Conservation (phyloP, 2,113 vertebrate genomes). For the Saguinus imperator region DNA sequence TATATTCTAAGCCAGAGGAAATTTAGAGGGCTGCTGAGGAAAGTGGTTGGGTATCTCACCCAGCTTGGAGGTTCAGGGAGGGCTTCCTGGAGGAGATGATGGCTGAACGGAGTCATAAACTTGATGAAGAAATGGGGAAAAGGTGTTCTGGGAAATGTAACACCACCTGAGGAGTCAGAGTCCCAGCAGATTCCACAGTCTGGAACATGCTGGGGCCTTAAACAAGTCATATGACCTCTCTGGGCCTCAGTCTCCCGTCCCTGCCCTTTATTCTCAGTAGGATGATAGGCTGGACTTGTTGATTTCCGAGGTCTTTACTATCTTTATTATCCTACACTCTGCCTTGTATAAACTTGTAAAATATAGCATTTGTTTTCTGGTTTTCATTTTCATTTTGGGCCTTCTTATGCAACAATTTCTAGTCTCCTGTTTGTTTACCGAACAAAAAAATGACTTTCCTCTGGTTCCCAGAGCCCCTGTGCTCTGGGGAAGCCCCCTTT, state of each 20-base stretch:
- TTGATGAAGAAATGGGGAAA: neutral
- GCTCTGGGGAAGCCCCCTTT: neutral
- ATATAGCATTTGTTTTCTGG: neutral
- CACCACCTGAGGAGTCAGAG: neutral
- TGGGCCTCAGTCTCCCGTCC: neutral
- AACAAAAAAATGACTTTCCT: neutral
- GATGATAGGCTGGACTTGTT: neutral
- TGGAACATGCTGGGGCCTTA: neutral
- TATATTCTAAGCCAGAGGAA: neutral
- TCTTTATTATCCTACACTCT: neutral
- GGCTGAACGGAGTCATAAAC: neutral
- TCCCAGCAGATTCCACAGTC: neutral
- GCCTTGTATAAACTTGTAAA: neutral
- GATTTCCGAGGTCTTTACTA: neutral
- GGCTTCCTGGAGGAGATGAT: constrained; percentile 1
- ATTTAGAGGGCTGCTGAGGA: neutral
- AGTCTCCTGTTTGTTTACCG: neutral
- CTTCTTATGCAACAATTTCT: neutral
- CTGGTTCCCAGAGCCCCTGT: neutral
- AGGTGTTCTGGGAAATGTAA: neutral
- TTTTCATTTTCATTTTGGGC: neutral
- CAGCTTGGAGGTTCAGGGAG: neutral
- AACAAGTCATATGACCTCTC: accelerated
- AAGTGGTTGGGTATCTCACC: neutral
- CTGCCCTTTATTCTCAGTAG: neutral